These are phyloP conservation scores for Crypturellus undulatus DNA, from an alignment of 2,113 vertebrate genomes.

Conservation along the genomic window DNA sequence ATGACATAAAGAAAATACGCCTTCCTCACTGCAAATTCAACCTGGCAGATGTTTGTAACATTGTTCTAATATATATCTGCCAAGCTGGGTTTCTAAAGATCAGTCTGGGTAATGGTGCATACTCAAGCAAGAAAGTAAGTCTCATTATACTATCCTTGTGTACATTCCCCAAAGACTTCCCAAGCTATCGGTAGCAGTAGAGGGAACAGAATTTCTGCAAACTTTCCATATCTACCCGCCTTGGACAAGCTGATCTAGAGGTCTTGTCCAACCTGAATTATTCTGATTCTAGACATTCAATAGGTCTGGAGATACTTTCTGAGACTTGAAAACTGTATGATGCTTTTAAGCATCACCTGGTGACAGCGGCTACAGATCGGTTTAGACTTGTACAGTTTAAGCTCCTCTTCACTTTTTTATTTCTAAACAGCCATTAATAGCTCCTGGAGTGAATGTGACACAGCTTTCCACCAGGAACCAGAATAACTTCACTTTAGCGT, in stretches of 20 bases:
- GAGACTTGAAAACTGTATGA: neutral
- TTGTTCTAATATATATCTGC: neutral
- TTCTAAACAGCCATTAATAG: rapidly evolving
- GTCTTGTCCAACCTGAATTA: neutral
- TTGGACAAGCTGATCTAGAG: neutral
- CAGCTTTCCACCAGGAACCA: neutral
- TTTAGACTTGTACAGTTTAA: neutral
- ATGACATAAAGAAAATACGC: neutral
- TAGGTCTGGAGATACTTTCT: neutral
- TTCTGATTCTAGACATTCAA: neutral
- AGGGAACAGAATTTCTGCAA: neutral
- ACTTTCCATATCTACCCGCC: neutral
- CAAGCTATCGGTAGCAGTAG: neutral
- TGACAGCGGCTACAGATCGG: neutral
- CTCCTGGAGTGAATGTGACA: rapidly evolving
- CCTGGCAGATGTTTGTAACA: neutral
- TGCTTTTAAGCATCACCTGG: neutral
- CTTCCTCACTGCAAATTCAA: neutral
- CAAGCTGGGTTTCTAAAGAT: neutral
- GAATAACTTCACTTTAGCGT: neutral
- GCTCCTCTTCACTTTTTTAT: rapidly evolving
- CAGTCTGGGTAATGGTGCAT: neutral
- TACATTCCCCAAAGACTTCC: neutral
- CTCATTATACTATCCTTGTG: neutral
- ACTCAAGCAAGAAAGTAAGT: neutral